Evolutionary conservation across 2,797 vertebrate species (phyloP), one percentile per base, ranked within the genome.

Genomic region (Xenopus petersii): DNA sequence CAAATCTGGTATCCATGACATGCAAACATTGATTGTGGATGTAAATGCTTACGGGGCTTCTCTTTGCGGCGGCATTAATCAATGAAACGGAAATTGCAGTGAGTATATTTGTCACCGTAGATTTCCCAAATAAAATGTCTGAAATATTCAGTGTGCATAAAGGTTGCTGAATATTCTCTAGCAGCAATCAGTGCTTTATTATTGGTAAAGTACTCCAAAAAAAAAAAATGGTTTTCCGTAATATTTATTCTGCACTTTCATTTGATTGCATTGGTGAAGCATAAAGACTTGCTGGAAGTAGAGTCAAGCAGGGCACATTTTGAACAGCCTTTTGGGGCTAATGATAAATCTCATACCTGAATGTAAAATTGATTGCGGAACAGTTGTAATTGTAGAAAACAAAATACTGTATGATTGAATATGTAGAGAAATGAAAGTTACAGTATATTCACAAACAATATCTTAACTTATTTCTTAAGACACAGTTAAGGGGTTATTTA

Each of bases 91-190:
- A 75, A 79, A 86, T 74, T 61, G 76, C 71, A 66, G 79, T 80
- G 75, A 64, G 75, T 10, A 67, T 67, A 65, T 79, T 81, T 80
- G 80, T 76, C 73, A 26, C 68, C 62, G 75, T 49, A 56, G 36
- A 49, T 56, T 73, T 79, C 81, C 21, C 55, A 10, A 86, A 79
- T 62, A 75, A 81, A 78, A 79, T 30, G 74, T 81, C 80, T 81
- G 33, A 59, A 70, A 46, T n/a, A 60, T 46, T 70, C 58, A 70
- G 56, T n/a, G 42, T 9, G 12, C 42, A 60, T 70, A 47, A 70
- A 70, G 56, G 30, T 17, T 59, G 48, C 58, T 36, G 36, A 55
- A 55, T 46, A 66, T 65, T 55, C 24, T 51, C 47, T 15, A 17
- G 16, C 17, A 69, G 51, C 12, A 71, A 55, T 61, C 33, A 67